Evolutionary conservation across 2,888 invertebrate species (phyloP).

Genomic region (Drosophila vallismaia): DNA sequence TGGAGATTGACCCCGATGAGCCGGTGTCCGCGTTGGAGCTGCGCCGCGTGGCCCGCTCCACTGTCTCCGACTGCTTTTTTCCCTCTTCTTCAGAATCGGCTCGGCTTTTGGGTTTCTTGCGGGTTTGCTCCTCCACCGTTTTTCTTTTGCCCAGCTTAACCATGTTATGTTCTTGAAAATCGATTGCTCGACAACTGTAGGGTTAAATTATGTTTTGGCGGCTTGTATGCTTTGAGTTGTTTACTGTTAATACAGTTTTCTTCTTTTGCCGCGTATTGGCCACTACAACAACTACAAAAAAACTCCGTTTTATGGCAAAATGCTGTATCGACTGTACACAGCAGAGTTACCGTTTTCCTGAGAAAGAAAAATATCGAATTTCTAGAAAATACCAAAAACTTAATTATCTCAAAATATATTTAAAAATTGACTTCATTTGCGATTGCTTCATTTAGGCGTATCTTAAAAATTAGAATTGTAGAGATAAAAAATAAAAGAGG

Average conservation of each 20-base stretch:
- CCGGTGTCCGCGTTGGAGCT: not conserved
- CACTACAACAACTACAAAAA: conserved; percentile 8
- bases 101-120: conserved; percentile 73
- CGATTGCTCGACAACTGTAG: not conserved
- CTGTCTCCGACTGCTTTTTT: conserved; percentile 15
- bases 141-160: conserved; percentile 81
- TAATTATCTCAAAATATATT: too few species aligned
- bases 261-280: conserved; percentile 26
- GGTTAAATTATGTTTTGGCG: not conserved
- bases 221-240: not conserved
- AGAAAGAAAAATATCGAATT: not conserved
- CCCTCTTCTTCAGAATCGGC: conserved; percentile 45
- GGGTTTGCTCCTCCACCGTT: conserved; percentile 71
- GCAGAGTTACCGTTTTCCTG: not conserved
- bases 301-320: conserved; percentile 9
- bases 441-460: too few species aligned
- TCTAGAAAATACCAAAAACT: not conserved
- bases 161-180: conserved; percentile 51
- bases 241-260: not conserved
- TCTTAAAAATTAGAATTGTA: too few species aligned
- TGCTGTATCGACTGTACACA: conserved; percentile 25
- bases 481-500: not conserved
- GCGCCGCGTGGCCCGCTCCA: not conserved
- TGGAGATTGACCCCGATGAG: conserved; percentile 16
- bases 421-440: too few species aligned